Percentiles rank a stretch among this genome's conserved stretches.
These are phyloP conservation scores for Drosophila athabasca DNA, from an alignment of 1,140 invertebrate genomes.

Conservation along the genomic window DNA sequence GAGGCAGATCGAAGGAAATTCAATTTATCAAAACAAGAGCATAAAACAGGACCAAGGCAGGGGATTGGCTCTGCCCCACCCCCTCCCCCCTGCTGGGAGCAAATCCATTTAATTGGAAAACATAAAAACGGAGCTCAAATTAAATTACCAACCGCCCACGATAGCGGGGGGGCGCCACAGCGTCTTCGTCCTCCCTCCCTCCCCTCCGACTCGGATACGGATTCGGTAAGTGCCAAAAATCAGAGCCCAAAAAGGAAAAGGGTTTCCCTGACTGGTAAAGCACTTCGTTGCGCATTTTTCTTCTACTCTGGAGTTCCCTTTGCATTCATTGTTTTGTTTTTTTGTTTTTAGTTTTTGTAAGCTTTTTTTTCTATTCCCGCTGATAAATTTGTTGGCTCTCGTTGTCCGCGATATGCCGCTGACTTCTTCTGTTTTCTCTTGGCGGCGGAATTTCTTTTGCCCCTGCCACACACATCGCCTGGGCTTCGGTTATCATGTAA, in stretches of 20 bases:
- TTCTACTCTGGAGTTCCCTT: slow-evolving; percentile 33
- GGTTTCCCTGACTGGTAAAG: slow-evolving; percentile 68
- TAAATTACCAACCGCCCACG: slow-evolving; percentile 76
- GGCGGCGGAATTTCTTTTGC: slow-evolving; percentile 24
- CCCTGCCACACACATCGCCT: slow-evolving; percentile 5
- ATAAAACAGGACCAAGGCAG: slow-evolving; percentile 54
- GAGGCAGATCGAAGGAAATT: slow-evolving; percentile 41
- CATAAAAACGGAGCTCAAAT: slow-evolving; percentile 73
- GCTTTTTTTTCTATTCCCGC: slow-evolving; percentile 53
- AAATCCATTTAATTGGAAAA: slow-evolving; percentile 74
- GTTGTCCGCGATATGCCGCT: slow-evolving; percentile 77
- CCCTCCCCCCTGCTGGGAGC: slow-evolving; percentile 24
- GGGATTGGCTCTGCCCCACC: not conserved
- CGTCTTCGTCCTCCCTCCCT: slow-evolving; percentile 3
- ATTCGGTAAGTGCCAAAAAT: slow-evolving; percentile 42
- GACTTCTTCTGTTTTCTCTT: slow-evolving; percentile 47
- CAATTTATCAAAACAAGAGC: slow-evolving; percentile 74
- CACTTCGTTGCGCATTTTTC: slow-evolving; percentile 63
- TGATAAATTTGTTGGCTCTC: slow-evolving; percentile 79
- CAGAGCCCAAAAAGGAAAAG: slow-evolving; percentile 41
- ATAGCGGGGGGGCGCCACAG: slow-evolving; percentile 63
- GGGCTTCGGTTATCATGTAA: slow-evolving; percentile 70
- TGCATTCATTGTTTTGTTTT: slow-evolving; percentile 5
- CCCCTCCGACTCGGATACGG: too few species aligned
- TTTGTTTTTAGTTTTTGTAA: slow-evolving; percentile 15